Evolutionary conservation across 2,888 invertebrate genomes (phyloP), one percentile per base, ranked within the genome.

Genomic region (Mylabris sibirica): DNA sequence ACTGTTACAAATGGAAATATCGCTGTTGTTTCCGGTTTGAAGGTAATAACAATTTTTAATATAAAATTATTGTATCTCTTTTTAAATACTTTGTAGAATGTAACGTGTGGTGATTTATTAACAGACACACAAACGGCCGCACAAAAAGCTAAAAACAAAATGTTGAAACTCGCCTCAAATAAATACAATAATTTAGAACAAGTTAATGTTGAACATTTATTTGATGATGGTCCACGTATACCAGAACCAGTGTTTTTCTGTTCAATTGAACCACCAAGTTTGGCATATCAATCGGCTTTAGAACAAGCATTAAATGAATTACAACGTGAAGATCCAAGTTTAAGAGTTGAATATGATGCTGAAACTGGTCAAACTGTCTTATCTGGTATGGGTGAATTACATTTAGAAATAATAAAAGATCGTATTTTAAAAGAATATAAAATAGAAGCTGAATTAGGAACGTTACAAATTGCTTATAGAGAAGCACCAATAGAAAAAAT

Each of bases 231-330:
- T 2, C 89, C 94, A 0, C 88, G 88, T 59, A 86, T 97, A 68
- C 98, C 98, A 0, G 94, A 96, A 80, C 97, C 99, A 0, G 99
- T 99, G 0, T 99, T 98, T 86, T 94, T 98, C 81, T 98, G 99
- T 83, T 94, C 96, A 1, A 92, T 99, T 72, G 99, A 99, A 86
- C 94, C 98, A 0, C 93, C 96, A 0, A 94, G 94, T 76, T 81
- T 92, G 76, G 88, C 92, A 0, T 88, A 89, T 69, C 96, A 97
- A 85, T 85, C 85, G 59, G 87, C 91, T 0, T 86, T 98, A 78
- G 98, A 98, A 75, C 85, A 86, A 14, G 98, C 98, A 0, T 87
- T 99, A 26, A 86, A 85, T 4, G 92, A 95, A 82, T 85, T 99
- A 64, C 90, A 92, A 82, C 87, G 94, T 17, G 98, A 98, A 85